Percentiles rank a stretch among this genome's conserved stretches.
phyloP scores from a whole-genome alignment of 2,113 vertebrate genomes.

The Pluvialis apricaria region DNA sequence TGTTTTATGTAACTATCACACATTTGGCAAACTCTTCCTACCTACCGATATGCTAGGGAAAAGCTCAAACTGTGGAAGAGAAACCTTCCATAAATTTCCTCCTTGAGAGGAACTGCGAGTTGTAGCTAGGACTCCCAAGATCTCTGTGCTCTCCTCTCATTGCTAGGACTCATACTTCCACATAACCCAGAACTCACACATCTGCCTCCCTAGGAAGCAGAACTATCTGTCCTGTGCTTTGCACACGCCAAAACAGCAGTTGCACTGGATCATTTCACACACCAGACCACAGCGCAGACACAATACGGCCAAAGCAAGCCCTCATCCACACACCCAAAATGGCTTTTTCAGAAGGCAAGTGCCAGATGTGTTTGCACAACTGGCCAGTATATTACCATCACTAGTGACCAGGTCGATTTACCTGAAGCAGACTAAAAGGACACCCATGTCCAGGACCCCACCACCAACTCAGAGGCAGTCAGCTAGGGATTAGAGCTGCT shows the following conservation, averaged over 20 bases:
- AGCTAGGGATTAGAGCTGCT: not conserved
- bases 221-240: not conserved
- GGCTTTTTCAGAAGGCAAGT: not conserved
- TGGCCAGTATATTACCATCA: not conserved
- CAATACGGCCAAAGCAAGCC: not conserved
- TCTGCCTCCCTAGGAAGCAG: not conserved
- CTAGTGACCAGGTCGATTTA: too few relatives aligned
- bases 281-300: rapidly evolving
- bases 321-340: not conserved
- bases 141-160: not conserved
- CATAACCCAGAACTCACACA: not conserved
- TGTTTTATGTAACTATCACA: conserved; percentile 57
- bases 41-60: conserved; percentile 49
- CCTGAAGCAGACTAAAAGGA: not conserved
- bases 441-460: not conserved
- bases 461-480: not conserved
- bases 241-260: not conserved
- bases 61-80: conserved; percentile 27
- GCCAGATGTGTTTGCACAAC: not conserved
- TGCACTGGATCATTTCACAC: not conserved
- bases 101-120: not conserved
- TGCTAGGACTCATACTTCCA: rapidly evolving
- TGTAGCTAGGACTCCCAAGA: not conserved
- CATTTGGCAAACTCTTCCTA: conserved; percentile 59
- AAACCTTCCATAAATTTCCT: conserved; percentile 14